A percentile compares a stretch with the other conserved stretches of the same genome.
These are phyloP conservation scores for Cephalopholis sonnerati DNA, from an alignment of 2,113 vertebrate species.

Conservation along the genomic window DNA sequence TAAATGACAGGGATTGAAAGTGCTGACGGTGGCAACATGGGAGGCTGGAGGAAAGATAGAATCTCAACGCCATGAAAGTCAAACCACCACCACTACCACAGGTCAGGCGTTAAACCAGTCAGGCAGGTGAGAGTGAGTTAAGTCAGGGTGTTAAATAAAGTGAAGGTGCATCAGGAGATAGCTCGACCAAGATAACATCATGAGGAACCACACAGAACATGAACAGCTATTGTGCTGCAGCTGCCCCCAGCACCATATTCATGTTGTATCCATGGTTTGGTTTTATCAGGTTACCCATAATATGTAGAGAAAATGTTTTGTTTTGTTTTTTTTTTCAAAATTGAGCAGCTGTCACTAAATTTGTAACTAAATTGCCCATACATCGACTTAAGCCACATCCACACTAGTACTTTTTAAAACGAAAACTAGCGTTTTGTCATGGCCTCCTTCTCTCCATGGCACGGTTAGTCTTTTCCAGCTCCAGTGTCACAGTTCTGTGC, in stretches of 20 bases:
- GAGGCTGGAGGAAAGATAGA: not conserved
- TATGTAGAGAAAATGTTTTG: not conserved
- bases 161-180: not conserved
- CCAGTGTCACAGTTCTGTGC: no score
- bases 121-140: not conserved
- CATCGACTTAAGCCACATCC: not conserved
- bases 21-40: constrained; percentile 23
- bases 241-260: not conserved
- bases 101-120: not conserved
- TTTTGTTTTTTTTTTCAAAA: not conserved
- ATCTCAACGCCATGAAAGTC: not conserved
- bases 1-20: constrained; percentile 35
- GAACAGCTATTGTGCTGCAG: not conserved
- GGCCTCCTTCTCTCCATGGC: no score
- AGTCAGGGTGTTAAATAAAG: constrained; percentile 28
- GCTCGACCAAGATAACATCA: not conserved
- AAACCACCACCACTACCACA: constrained; percentile 4
- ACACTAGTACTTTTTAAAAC: no score
- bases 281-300: constrained; percentile 47
- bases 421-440: no score
- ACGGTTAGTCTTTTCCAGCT: no score
- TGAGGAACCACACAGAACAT: not conserved
- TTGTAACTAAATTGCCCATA: not conserved
- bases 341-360: not conserved
- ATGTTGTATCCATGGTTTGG: constrained; percentile 17